Conservation (phyloP, 2,113 vertebrate genomes). For the Phylloscopus trochilus region DNA sequence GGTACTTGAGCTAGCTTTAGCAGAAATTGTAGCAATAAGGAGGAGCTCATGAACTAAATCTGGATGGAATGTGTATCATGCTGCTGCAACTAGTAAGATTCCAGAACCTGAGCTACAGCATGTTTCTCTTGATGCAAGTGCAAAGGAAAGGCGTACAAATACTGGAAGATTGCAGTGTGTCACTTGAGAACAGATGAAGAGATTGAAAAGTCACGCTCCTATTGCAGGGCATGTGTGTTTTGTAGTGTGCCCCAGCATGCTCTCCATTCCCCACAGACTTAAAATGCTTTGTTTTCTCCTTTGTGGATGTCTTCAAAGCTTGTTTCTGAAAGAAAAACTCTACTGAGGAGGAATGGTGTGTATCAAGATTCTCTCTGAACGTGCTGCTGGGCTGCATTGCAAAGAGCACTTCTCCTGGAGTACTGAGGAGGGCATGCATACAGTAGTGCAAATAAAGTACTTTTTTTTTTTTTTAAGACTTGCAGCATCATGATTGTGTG, state of each 20-base stretch:
- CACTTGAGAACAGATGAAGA: not conserved
- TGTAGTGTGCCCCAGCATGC: not conserved
- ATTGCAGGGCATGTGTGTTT: not conserved
- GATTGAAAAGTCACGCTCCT: not conserved
- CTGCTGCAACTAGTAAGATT: not conserved
- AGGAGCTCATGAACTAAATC: not conserved
- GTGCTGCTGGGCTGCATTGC: not conserved
- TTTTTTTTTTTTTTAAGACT: not conserved
- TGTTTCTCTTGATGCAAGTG: not conserved
- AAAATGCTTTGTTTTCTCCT: not conserved
- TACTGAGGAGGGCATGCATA: not conserved
- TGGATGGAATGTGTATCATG: not conserved
- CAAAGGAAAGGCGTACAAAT: accelerated
- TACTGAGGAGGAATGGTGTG: not conserved
- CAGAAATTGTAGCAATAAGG: not conserved
- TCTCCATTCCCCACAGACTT: not conserved
- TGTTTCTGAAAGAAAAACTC: not conserved
- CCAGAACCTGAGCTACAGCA: not conserved
- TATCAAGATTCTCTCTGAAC: not conserved
- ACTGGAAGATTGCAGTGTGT: not conserved
- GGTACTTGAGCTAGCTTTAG: not conserved
- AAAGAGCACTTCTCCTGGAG: not conserved
- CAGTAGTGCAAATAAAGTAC: not conserved
- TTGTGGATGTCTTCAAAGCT: not conserved
- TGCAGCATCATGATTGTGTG: not conserved